phyloP scores from a whole-genome alignment of 2,888 invertebrate genomes.

The Ennomos fuscantarius region DNA sequence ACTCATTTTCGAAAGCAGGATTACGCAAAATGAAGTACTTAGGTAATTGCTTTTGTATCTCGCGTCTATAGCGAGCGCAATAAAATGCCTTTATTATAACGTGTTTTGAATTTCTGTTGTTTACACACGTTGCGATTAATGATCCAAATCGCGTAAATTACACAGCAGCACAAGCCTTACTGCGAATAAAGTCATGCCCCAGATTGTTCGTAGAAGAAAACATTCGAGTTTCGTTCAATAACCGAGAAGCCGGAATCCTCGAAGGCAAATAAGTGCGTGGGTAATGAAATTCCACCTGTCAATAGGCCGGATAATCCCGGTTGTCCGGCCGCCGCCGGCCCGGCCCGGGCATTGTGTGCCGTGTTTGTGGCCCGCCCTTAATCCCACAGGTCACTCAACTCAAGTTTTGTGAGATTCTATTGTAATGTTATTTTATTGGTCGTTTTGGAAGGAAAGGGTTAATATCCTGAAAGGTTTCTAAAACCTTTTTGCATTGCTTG shows the following conservation, averaged over 20 bases:
- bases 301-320: constrained; percentile 41
- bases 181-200: constrained; percentile 8
- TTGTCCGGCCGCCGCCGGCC: constrained; percentile 8
- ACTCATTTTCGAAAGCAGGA: constrained; percentile 28
- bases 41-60: constrained; percentile 23
- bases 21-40: constrained; percentile 26
- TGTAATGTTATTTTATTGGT: constrained; percentile 30
- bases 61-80: constrained; percentile 4
- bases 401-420: constrained; percentile 32
- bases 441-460: constrained; percentile 13
- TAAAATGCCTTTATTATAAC: constrained; percentile 22
- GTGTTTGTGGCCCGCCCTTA: constrained; percentile 32
- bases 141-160: constrained; percentile 2
- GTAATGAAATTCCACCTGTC: constrained; percentile 44
- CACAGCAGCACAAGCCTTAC: background rate
- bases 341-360: constrained; percentile 23
- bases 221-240: constrained; percentile 20
- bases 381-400: constrained; percentile 37
- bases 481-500: no score
- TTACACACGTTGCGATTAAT: constrained; percentile 13
- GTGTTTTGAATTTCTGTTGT: constrained; percentile 22
- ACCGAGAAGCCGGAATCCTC: constrained; percentile 20
- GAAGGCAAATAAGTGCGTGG: constrained; percentile 33
- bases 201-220: constrained; percentile 17
- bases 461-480: background rate